Evolutionary conservation across 2,797 vertebrate species (phyloP).

Genomic region (Benthosema pterotum): DNA sequence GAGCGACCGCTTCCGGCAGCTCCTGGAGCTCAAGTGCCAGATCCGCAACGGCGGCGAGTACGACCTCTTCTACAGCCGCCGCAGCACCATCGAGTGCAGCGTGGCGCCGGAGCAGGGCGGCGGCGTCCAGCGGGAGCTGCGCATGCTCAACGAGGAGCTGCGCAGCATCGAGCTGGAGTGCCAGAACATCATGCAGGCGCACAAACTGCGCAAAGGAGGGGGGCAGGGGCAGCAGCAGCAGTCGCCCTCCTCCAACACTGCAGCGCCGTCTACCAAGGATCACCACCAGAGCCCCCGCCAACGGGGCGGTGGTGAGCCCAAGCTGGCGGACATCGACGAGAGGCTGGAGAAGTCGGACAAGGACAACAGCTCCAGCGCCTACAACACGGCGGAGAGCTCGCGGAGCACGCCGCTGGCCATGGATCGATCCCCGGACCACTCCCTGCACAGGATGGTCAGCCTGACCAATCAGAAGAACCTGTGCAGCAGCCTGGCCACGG

Average conservation of each 20-base stretch:
- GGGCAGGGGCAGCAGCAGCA: too few species aligned
- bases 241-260: slow-evolving; percentile 69
- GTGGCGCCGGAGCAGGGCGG: slow-evolving; percentile 76
- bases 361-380: slow-evolving; percentile 97
- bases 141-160: slow-evolving; percentile 94
- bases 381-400: slow-evolving; percentile 96
- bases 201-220: slow-evolving; percentile 86
- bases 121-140: slow-evolving; percentile 90
- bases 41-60: slow-evolving; percentile 92
- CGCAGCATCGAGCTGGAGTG: slow-evolving; percentile 95
- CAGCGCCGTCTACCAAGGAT: slow-evolving; percentile 72
- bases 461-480: slow-evolving; percentile 93
- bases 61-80: slow-evolving; percentile 91
- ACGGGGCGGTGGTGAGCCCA: slow-evolving; percentile 76
- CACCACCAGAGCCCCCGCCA: slow-evolving; percentile 79
- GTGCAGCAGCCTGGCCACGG: slow-evolving; percentile 75
- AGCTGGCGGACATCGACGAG: slow-evolving; percentile 86
- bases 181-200: slow-evolving; percentile 97
- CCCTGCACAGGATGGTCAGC: slow-evolving; percentile 89
- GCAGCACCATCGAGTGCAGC: slow-evolving; percentile 91
- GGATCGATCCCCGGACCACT: slow-evolving; percentile 91
- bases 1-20: slow-evolving; percentile 90
- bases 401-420: slow-evolving; percentile 91
- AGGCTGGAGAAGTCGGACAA: slow-evolving; percentile 94
- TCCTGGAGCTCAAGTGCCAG: slow-evolving; percentile 94